Base-by-base conservation (phyloP, 1,140 invertebrate genomes). In the Metopolophium dirhodum region DNA sequence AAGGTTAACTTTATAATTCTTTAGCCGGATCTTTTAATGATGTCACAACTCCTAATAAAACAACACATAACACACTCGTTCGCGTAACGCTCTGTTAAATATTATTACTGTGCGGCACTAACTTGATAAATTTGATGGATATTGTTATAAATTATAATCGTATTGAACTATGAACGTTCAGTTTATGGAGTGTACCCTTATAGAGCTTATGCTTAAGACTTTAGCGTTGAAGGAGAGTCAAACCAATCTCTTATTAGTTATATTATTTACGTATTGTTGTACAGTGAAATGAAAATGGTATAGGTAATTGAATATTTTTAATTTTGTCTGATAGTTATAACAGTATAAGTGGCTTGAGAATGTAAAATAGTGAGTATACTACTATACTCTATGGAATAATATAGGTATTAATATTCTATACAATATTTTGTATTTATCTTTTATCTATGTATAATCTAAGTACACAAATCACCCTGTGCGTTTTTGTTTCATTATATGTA, bases 341-440 rank as follows among this genome's bases (percentile, higher is more conserved):
- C 30, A 77, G 30, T 35, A 77, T n/a, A 77, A 35, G 0, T 20
- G 14, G 14, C n/a, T 68, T n/a, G 1, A 68, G 1, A 18, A 77
- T 68, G 7, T 1, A 26, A n/a, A 18, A 77, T 77, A 77, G 4
- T 18, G 61, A 68, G 30, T 68, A 14, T 61, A 26, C 8, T 61
- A 37, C 37, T 2, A 37, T 37, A 37, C 37, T 37, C 37, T 37
- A 68, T 68, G 30, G 22, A 68, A 77, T n/a, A n/a, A 20, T 77
- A 77, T 77, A n/a, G n/a, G n/a, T n/a, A 54, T 54, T 54, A n/a
- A 77, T 77, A 77, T 77, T n/a, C 61, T 68, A 68, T n/a, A 68
- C 11, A 68, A n/a, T 68, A 18, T n/a, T 61, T 68, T 18, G 14
- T 68, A n/a, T 68, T 68, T 68, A 68, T 68, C 61, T 68, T 68